Conservation (phyloP, 2,113 vertebrate genomes). For the Ammodytes dubius region DNA sequence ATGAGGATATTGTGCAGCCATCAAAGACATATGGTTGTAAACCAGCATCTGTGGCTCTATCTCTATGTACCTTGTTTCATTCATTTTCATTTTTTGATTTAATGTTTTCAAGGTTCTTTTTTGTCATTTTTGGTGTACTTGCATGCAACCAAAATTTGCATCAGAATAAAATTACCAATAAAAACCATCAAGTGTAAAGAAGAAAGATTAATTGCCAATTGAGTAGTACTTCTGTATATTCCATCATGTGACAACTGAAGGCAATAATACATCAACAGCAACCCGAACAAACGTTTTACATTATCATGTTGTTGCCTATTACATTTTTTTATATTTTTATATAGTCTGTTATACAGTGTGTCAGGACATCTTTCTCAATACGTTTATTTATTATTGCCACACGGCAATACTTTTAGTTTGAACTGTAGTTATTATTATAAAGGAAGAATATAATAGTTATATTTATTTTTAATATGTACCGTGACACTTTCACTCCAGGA, state of each 20-base stretch:
- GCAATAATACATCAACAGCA: background rate
- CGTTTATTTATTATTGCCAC: background rate
- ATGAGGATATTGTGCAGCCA: conserved; percentile 53
- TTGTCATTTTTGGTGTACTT: no score
- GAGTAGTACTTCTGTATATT: no score
- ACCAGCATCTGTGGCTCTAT: conserved; percentile 29
- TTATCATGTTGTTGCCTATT: background rate
- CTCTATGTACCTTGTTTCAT: background rate
- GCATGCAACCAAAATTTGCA: no score
- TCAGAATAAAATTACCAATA: no score
- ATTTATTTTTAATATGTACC: background rate
- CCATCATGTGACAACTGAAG: background rate
- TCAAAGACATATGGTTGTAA: conserved; percentile 59
- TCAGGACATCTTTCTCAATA: background rate
- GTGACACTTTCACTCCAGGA: background rate
- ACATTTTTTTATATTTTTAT: background rate
- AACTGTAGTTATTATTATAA: background rate
- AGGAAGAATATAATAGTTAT: background rate
- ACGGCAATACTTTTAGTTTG: background rate
- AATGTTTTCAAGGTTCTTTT: no score
- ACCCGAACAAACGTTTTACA: background rate
- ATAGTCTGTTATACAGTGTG: background rate
- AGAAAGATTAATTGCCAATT: no score
- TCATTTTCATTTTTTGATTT: no score
- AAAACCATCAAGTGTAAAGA: no score